These are phyloP conservation scores for Rhagonycha lutea DNA, from an alignment of 2,888 invertebrate genomes.

Conservation along the genomic window DNA sequence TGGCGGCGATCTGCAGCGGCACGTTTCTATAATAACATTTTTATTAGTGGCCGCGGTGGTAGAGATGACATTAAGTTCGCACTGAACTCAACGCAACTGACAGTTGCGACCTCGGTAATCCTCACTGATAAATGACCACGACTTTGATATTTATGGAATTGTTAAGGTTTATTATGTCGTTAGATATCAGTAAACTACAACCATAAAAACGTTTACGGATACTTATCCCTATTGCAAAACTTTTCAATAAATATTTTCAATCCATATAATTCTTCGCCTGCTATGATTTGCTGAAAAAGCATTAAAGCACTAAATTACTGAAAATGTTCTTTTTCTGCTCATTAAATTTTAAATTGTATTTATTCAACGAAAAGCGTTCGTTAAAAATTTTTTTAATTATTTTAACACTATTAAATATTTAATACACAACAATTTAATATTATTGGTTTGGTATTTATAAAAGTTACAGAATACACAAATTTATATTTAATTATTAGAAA, in stretches of 20 bases:
- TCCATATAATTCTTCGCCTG: constrained; percentile 14
- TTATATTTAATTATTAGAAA: background rate
- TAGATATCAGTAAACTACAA: constrained; percentile 27
- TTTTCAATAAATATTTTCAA: constrained; percentile 24
- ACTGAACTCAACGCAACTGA: constrained; percentile 46
- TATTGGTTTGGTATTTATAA: background rate
- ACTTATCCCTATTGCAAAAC: constrained; percentile 16
- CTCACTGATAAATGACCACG: constrained; percentile 46
- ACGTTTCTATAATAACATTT: constrained; percentile 53
- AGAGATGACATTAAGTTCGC: constrained; percentile 51
- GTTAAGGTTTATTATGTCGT: constrained; percentile 41
- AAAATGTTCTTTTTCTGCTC: background rate
- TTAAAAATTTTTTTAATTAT: background rate
- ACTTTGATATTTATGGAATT: constrained; percentile 46
- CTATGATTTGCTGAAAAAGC: constrained; percentile 12
- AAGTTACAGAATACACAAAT: background rate
- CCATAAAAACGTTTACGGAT: constrained; percentile 25
- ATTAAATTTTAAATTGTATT: background rate
- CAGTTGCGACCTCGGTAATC: constrained; percentile 46
- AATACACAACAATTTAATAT: background rate
- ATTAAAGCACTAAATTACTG: background rate
- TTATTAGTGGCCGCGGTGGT: constrained; percentile 50
- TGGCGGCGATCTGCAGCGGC: constrained; percentile 39
- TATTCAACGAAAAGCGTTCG: background rate
- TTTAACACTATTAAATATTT: background rate